Conservation (phyloP, 2,888 invertebrate species). For the Calameuta pallipes region DNA sequence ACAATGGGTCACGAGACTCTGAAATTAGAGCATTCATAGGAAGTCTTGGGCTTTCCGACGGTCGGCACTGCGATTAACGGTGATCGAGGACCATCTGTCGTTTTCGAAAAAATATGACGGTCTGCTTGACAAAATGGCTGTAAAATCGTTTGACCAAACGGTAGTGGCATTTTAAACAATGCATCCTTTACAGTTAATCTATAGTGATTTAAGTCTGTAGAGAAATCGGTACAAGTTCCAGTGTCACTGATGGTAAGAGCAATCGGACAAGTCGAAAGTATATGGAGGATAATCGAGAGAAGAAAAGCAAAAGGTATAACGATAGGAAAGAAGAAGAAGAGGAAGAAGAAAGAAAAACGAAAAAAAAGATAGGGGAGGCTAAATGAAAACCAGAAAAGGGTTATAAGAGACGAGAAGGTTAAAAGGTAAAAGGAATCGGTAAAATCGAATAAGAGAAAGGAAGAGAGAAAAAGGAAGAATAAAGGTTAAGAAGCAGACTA, state of each 20-base stretch:
- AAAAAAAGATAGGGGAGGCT: no score
- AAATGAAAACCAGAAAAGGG: neutral
- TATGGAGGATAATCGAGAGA: neutral
- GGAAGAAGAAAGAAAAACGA: neutral
- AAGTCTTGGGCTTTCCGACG: neutral
- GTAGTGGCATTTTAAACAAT: neutral
- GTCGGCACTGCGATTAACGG: neutral
- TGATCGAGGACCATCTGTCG: neutral
- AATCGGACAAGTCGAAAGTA: neutral
- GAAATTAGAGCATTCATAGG: slow-evolving; percentile 3
- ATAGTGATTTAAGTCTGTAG: neutral
- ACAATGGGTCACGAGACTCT: slow-evolving; percentile 3
- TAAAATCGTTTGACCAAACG: neutral
- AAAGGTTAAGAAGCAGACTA: neutral
- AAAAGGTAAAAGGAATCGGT: neutral
- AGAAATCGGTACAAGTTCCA: neutral
- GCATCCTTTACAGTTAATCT: neutral
- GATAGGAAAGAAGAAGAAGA: neutral
- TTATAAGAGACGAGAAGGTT: neutral
- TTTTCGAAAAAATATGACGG: neutral
- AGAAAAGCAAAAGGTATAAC: neutral
- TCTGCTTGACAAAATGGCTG: neutral
- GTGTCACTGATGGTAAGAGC: neutral
- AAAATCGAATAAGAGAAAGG: neutral
- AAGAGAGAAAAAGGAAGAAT: neutral